Conservation (phyloP, 2,888 invertebrate genomes). For the Halictus ligatus region DNA sequence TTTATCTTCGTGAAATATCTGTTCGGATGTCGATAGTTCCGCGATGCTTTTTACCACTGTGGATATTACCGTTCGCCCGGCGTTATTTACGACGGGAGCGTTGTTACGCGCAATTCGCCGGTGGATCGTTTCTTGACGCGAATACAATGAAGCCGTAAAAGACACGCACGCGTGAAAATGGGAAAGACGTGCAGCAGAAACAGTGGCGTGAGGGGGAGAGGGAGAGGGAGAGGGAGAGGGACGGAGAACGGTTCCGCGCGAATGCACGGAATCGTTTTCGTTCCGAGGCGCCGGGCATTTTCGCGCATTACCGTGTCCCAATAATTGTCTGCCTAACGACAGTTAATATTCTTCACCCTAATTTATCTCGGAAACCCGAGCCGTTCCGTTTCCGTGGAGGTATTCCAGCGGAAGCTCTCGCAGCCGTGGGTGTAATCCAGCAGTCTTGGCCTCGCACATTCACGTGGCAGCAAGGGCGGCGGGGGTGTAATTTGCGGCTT, state of each 20-base stretch:
- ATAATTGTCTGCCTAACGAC: conserved; percentile 58
- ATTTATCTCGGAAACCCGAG: conserved; percentile 55
- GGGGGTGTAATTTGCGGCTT: conserved; percentile 79
- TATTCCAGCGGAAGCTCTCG: conserved; percentile 45
- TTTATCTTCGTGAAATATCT: conserved; percentile 19
- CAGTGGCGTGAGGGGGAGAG: no score
- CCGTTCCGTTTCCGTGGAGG: conserved; percentile 47
- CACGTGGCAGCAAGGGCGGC: conserved; percentile 50
- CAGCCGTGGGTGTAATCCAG: conserved; percentile 60
- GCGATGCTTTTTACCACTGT: conserved; percentile 4
- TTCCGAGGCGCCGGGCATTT: background rate
- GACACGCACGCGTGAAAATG: conserved; percentile 8
- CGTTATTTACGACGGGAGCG: conserved; percentile 14
- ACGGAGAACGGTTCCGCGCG: background rate
- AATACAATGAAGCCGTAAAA: conserved; percentile 10
- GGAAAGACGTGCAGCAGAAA: background rate
- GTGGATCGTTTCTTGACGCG: conserved; percentile 9
- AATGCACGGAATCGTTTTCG: background rate
- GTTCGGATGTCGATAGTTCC: conserved; percentile 8
- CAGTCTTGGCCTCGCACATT: conserved; percentile 63
- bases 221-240: background rate
- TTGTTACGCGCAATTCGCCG: conserved; percentile 5
- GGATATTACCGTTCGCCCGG: background rate
- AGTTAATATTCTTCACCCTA: conserved; percentile 58
- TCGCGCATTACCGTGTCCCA: conserved; percentile 36